phyloP scores from a whole-genome alignment of 2,797 vertebrate genomes.

The Babyrousa celebensis region DNA sequence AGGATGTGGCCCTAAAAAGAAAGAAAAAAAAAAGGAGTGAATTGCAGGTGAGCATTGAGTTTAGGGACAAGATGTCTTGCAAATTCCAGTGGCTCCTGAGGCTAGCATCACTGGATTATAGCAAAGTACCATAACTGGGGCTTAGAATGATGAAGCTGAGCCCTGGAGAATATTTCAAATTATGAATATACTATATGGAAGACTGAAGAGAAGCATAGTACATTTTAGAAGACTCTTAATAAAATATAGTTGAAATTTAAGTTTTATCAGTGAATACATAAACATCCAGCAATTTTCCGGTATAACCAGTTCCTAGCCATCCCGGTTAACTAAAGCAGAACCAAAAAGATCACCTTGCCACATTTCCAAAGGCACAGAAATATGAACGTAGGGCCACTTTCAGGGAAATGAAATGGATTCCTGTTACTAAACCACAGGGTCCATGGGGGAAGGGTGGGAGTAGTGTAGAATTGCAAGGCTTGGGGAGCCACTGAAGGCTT shows the following conservation, averaged over 20 bases:
- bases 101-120: neutral
- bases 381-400: neutral
- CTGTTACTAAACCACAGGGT: neutral
- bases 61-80: neutral
- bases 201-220: neutral
- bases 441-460: fast-evolving
- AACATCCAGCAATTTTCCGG: conserved; percentile 21
- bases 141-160: conserved; percentile 52
- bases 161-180: conserved; percentile 48
- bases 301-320: neutral
- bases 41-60: neutral
- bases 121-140: neutral
- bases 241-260: conserved; percentile 63
- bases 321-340: conserved; percentile 5
- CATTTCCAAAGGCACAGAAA: neutral
- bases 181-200: conserved; percentile 46
- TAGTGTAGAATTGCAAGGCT: neutral
- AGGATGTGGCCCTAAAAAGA: too few relatives aligned
- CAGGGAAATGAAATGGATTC: neutral
- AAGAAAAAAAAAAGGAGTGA: neutral
- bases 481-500: neutral
- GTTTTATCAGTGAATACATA: conserved; percentile 23
- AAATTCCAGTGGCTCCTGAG: neutral
- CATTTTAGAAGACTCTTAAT: conserved; percentile 63
- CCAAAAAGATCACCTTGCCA: neutral